phyloP scores from a whole-genome alignment of 2,888 invertebrate species.

The Omphaloscelis lunosa region DNA sequence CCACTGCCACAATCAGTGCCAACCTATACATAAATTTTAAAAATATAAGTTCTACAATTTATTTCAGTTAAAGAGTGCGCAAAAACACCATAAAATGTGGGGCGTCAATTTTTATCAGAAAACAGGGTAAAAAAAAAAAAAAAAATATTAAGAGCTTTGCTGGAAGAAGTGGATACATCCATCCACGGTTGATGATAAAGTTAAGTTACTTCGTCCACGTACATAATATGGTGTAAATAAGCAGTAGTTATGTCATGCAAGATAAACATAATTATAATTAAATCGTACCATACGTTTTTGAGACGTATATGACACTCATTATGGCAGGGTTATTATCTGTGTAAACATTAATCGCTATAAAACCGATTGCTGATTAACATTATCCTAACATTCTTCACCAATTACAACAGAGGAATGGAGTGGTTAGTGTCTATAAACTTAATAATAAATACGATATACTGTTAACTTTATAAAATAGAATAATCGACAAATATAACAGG shows the following conservation, averaged over 20 bases:
- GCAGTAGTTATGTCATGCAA: not conserved
- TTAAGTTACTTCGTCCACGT: not conserved
- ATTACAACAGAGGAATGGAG: constrained; percentile 79
- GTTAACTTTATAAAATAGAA: not conserved
- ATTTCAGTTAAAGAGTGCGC: not conserved
- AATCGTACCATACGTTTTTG: not conserved
- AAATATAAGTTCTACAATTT: too few species aligned
- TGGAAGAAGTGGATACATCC: not conserved
- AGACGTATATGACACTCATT: not conserved
- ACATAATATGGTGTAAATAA: not conserved
- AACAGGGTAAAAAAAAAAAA: too few species aligned
- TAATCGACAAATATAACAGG: not conserved
- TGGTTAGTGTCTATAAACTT: constrained; percentile 87
- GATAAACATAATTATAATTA: too few species aligned
- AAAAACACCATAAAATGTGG: not conserved
- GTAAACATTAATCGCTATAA: constrained; percentile 25
- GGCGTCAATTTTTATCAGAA: too few species aligned
- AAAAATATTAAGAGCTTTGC: not conserved
- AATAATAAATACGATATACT: not conserved
- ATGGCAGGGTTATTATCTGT: constrained; percentile 80
- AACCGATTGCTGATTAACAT: not conserved
- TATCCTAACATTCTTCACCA: not conserved
- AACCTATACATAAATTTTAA: too few species aligned
- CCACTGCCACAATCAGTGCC: not conserved
- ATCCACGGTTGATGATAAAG: not conserved